Evolutionary conservation across 2,113 vertebrate genomes (phyloP), one percentile per base, ranked within the genome.

Genomic region (Trinectes maculatus): DNA sequence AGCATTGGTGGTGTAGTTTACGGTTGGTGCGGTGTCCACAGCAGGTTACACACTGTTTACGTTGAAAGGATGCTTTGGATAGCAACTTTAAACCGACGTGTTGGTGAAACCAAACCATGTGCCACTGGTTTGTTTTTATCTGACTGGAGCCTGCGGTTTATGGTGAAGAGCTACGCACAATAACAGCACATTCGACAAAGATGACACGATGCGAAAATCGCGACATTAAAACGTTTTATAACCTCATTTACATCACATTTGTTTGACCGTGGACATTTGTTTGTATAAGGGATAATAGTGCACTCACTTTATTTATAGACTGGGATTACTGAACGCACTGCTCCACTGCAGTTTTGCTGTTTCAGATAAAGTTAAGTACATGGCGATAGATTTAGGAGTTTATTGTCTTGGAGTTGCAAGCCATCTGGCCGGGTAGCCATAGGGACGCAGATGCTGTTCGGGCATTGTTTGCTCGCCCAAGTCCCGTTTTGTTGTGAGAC

Each of bases 381-480:
- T 47, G 74, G 73, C 29, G 44, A 79, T 73, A 66, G 81, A 49
- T 77, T 74, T n/a, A n/a, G n/a, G 77, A 84, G 78, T 89, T 89
- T 90, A 91, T 92, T 91, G 92, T 91, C 88, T 80, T 36, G 61
- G 31, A 36, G 73, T 73, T 70, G 54, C 22, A 43, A 82, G 87
- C 86, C 89, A 90, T 90, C 90, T 91, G 88, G 87, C 89, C 74
- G 75, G 71, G 85, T 78, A 75, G 85, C 84, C 79, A 79, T 58
- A 74, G 86, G 85, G 90, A 90, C 87, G 83, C 89, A 91, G 88
- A 89, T 89, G 87, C 84, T 73, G 73, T 57, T 80, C 71, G 22
- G 79, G 83, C 85, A 91, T 93, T 92, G 92, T 93, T 90, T 85
- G 64, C 44, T 80, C 83, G 28, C 69, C 25, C 49, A 58, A 59